Percentiles rank a stretch among this genome's conserved stretches.
Evolutionary conservation across 2,888 invertebrate genomes (phyloP).

Genomic region (Alsophila aescularia): DNA sequence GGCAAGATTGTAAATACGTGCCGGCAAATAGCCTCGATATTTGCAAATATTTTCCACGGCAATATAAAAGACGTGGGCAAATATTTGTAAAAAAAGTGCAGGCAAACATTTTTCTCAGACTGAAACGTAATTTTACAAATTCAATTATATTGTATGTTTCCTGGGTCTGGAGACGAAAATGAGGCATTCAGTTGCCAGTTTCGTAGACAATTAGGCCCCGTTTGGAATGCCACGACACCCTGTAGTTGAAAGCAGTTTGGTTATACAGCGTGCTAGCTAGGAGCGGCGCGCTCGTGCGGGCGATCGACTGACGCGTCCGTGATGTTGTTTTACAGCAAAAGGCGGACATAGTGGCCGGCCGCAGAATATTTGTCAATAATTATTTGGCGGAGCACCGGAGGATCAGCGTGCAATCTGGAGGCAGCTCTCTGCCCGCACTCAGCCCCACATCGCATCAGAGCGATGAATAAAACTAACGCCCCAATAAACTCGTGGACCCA

Average conservation of each 20-base stretch:
- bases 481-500: slow-evolving; percentile 28
- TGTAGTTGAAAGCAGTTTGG: slow-evolving; percentile 64
- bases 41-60: not conserved
- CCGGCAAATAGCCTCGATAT: not conserved
- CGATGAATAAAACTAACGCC: slow-evolving; percentile 70
- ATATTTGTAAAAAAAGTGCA: not conserved
- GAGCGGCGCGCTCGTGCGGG: slow-evolving; percentile 39
- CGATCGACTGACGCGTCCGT: slow-evolving; percentile 70
- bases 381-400: slow-evolving; percentile 85
- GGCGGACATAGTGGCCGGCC: slow-evolving; percentile 84
- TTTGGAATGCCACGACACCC: slow-evolving; percentile 63
- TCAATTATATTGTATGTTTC: too few species aligned
- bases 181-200: slow-evolving; percentile 9
- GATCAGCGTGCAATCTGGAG: slow-evolving; percentile 84
- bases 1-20: not conserved
- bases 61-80: not conserved
- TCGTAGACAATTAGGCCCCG: slow-evolving; percentile 49
- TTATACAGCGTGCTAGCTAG: slow-evolving; percentile 41
- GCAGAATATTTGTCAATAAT: slow-evolving; percentile 85
- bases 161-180: slow-evolving; percentile 5
- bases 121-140: too few species aligned
- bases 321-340: slow-evolving; percentile 83
- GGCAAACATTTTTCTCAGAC: too few species aligned
- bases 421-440: slow-evolving; percentile 80
- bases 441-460: slow-evolving; percentile 82